Evolutionary conservation across 2,888 invertebrate species (phyloP).

Genomic region (Baccha elongata): DNA sequence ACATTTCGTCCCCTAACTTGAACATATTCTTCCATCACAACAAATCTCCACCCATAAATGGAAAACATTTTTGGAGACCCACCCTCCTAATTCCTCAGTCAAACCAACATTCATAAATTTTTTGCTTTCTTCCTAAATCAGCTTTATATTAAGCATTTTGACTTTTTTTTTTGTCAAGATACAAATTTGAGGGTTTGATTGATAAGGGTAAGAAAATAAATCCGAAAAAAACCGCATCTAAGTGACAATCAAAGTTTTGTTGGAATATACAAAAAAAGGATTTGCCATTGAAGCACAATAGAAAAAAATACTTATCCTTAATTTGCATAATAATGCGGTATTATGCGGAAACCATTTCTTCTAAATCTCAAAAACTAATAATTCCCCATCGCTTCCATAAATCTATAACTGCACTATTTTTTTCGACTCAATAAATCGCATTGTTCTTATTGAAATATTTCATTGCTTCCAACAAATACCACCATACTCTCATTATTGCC

Average conservation of each 20-base stretch:
- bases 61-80: conserved; percentile 16
- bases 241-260: conserved; percentile 21
- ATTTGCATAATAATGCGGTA: conserved; percentile 4
- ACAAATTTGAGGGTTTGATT: conserved; percentile 37
- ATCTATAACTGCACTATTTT: conserved; percentile 27
- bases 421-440: conserved; percentile 27
- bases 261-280: neutral
- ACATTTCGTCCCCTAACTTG: neutral
- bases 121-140: conserved; percentile 15
- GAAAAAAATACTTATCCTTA: neutral
- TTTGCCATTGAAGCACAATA: neutral
- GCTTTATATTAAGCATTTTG: conserved; percentile 28
- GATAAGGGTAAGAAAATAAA: conserved; percentile 31
- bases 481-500: conserved; percentile 22
- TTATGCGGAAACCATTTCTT: conserved; percentile 1
- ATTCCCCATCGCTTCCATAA: neutral
- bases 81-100: neutral
- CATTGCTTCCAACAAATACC: conserved; percentile 2
- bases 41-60: neutral
- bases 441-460: conserved; percentile 16
- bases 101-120: neutral
- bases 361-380: neutral
- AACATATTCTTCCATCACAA: conserved; percentile 3
- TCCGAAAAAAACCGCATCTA: conserved; percentile 28
- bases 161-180: conserved; percentile 19